Evolutionary conservation across 2,113 vertebrate species (phyloP).

Genomic region (Paralichthys olivaceus): DNA sequence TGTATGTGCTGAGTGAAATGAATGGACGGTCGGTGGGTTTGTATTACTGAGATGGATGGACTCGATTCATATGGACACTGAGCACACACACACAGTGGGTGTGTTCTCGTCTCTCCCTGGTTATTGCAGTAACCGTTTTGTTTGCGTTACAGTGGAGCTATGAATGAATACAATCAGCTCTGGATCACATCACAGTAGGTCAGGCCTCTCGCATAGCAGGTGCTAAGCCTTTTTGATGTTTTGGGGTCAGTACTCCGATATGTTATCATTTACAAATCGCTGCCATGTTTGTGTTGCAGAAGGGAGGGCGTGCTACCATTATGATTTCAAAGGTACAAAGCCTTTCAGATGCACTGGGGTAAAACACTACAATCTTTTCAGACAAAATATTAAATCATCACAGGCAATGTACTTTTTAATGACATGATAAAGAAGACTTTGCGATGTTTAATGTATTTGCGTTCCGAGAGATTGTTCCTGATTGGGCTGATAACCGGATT

Average conservation of each 20-base stretch:
- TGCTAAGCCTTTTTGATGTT: conserved; percentile 46
- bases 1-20: conserved; percentile 53
- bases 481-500: conserved; percentile 28
- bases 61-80: conserved; percentile 40
- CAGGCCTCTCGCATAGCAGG: conserved; percentile 42
- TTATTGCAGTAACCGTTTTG: conserved; percentile 25
- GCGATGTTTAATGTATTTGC: not conserved
- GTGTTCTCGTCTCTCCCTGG: conserved; percentile 19
- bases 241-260: conserved; percentile 42
- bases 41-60: conserved; percentile 51
- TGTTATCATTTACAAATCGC: conserved; percentile 48
- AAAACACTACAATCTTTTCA: not conserved
- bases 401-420: not conserved
- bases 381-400: conserved; percentile 12
- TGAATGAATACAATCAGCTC: conserved; percentile 44
- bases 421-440: conserved; percentile 1
- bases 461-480: conserved; percentile 12
- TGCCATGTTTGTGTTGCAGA: conserved; percentile 34
- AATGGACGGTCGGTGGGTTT: conserved; percentile 32
- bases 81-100: conserved; percentile 30
- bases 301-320: not conserved
- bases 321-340: conserved; percentile 2
- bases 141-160: conserved; percentile 30
- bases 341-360: conserved; percentile 18
- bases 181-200: conserved; percentile 40